phyloP scores from a whole-genome alignment of 2,888 invertebrate genomes.

The Acrobasis consociella region DNA sequence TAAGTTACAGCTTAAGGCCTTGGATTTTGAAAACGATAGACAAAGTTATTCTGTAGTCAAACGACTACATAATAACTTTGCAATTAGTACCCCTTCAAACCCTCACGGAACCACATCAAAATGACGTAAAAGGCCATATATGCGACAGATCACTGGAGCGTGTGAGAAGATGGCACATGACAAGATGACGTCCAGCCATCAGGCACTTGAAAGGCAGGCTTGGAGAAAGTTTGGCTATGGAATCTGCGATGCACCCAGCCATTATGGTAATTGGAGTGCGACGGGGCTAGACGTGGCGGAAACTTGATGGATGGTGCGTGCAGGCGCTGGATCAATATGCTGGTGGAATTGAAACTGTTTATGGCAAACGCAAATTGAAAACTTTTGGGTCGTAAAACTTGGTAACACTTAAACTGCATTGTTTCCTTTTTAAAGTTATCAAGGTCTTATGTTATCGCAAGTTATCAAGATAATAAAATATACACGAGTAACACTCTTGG shows the following conservation, averaged over 20 bases:
- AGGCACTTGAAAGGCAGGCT: constrained; percentile 55
- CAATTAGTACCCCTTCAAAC: too few relatives aligned
- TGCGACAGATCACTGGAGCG: neutral
- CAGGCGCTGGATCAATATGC: neutral
- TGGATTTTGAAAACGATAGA: too few relatives aligned
- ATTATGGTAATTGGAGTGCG: constrained; percentile 70
- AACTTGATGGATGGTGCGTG: constrained; percentile 28
- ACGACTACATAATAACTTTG: too few relatives aligned
- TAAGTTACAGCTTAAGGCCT: too few relatives aligned
- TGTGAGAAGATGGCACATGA: constrained; percentile 1
- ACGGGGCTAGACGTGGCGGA: constrained; percentile 42
- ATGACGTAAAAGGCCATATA: neutral
- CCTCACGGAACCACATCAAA: constrained; percentile 7
- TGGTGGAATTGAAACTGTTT: neutral
- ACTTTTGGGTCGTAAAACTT: too few relatives aligned
- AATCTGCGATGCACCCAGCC: constrained; percentile 63
- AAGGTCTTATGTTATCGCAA: too few relatives aligned
- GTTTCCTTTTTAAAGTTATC: too few relatives aligned
- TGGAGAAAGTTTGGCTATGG: constrained; percentile 69
- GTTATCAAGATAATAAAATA: too few relatives aligned
- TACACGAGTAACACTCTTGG: too few relatives aligned
- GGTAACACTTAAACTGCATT: too few relatives aligned
- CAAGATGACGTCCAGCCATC: neutral
- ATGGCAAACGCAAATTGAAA: too few relatives aligned
- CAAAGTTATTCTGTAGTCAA: too few relatives aligned